Evolutionary conservation across 2,797 vertebrate species (phyloP).

Genomic region (Anguilla anguilla): DNA sequence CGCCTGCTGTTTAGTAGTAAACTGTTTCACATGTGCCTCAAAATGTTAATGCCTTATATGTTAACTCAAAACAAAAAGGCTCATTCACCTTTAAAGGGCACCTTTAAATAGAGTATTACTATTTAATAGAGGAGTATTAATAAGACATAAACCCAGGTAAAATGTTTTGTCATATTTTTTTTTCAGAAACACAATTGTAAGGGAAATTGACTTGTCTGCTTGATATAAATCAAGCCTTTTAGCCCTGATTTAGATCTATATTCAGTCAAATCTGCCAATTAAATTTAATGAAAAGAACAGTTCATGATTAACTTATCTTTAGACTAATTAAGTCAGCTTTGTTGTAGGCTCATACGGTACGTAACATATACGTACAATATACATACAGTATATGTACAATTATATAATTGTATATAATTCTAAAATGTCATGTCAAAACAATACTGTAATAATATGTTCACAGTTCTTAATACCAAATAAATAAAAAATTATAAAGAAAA

Average conservation of each 20-base stretch:
- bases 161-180: neutral
- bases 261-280: neutral
- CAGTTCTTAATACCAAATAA: neutral
- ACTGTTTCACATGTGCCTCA: neutral
- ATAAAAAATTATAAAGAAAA: neutral
- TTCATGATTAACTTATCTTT: neutral
- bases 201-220: neutral
- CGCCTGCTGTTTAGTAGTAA: constrained; percentile 1
- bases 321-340: neutral
- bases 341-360: neutral
- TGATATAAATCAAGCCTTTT: neutral
- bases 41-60: neutral
- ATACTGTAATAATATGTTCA: neutral
- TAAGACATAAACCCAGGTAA: neutral
- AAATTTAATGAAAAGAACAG: neutral
- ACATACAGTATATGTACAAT: too few relatives aligned
- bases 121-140: neutral
- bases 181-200: neutral
- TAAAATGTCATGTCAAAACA: neutral
- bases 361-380: too few relatives aligned
- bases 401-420: too few relatives aligned
- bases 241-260: neutral
- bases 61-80: neutral
- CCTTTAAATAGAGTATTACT: neutral
- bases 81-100: neutral